Base-by-base conservation (phyloP, 35 echinoderm and acorn worm genomes). In the Ophiothrix spiculata region DNA sequence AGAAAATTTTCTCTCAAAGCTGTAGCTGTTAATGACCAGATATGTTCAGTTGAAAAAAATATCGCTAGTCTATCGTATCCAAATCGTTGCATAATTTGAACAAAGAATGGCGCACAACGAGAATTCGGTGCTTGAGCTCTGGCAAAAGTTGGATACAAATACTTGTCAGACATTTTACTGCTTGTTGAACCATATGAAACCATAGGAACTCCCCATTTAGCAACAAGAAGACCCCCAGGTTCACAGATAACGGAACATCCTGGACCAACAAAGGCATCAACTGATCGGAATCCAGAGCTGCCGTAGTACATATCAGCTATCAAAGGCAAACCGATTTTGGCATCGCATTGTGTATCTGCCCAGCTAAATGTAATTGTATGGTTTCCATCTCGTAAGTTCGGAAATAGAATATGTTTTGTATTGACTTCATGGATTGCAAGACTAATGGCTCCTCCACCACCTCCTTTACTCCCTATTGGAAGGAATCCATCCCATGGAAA, bases 231-330 rank as follows among this genome's bases (percentile, higher is more conserved):
- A 1, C 84, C 93, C 28, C 85, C 85, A 1, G 93, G 93, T 84
- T 95, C 89, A 45, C 93, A 95, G 32, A 91, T 89, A 60, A 87
- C 74, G 81, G 85, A 86, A 37, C 93, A 95, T 0, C 88, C 93
- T 0, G 78, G 84, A 4, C 93, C 93, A 73, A 95, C 88, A 31
- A 91, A 87, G 3, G 80, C 93, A 77, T 95, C 89, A 14, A 95
- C 36, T 0, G 79, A 35, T 17, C 17, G 8, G 17, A 63, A 38
- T 11, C 80, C 76, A 37, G 46, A 39, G 36, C 64, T 56, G 56
- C 89, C 87, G 14, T 88, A 60, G 77, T 95, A 32, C 29, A 95
- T 81, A 8, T 80, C 86, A 80, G 83, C 35, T 2, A 84, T 64
- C 10, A 84, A 85, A 4, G 79, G 37, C 2, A 95, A 37, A 0